Conservation (phyloP, 2,797 vertebrate species). For the Mormyrops boulengeri region DNA sequence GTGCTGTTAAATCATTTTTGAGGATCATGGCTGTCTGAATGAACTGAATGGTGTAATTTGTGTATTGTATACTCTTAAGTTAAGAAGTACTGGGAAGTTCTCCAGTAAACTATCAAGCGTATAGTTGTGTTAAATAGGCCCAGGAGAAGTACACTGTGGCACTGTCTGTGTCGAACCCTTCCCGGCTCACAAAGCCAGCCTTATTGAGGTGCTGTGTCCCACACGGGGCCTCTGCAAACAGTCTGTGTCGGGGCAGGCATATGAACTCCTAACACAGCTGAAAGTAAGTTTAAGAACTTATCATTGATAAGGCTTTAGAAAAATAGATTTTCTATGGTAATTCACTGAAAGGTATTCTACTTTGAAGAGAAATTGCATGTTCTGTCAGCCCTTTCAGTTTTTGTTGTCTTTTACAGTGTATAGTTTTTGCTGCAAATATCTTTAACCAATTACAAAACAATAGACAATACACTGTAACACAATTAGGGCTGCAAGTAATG, state of each 20-base stretch:
- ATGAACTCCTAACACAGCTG: background rate
- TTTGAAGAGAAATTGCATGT: background rate
- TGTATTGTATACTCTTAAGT: background rate
- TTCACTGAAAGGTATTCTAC: background rate
- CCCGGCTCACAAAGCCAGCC: constrained; percentile 9
- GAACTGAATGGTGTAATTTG: background rate
- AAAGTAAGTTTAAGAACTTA: background rate
- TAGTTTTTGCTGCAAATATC: background rate
- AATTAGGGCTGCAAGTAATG: background rate
- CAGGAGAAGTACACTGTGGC: background rate
- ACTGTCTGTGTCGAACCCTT: background rate
- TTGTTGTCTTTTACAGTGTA: background rate
- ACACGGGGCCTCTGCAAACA: background rate
- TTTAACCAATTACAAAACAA: background rate
- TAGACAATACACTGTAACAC: background rate
- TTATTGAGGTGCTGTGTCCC: background rate
- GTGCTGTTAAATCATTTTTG: background rate
- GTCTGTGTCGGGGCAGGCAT: background rate
- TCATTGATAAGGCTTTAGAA: background rate
- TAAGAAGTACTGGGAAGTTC: background rate
- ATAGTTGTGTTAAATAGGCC: background rate
- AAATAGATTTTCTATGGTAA: background rate
- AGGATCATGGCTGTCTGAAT: background rate
- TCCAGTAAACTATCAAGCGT: constrained; percentile 1
- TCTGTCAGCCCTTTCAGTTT: background rate